A percentile compares a stretch with the other conserved stretches of the same genome.
Conservation (phyloP, 2,797 vertebrate species). For the Acanthornis magna region DNA sequence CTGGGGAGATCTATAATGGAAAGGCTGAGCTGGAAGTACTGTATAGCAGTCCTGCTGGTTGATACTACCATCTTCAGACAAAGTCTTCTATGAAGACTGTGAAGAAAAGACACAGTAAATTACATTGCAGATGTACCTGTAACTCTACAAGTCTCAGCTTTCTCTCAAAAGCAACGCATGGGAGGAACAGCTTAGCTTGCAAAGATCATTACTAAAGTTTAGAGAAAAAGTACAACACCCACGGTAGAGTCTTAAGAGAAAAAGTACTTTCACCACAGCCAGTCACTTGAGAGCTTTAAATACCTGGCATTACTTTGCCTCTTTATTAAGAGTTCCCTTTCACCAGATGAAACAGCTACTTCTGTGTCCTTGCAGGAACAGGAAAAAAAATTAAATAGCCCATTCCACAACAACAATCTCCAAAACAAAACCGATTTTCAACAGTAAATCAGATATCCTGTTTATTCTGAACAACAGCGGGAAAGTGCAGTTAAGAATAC, state of each 20-base stretch:
- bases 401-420: not conserved
- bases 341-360: constrained; percentile 12
- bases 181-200: not conserved
- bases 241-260: not conserved
- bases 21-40: not conserved
- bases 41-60: not conserved
- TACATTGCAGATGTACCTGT: not conserved
- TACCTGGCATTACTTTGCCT: constrained; percentile 12
- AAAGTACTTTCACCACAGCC: not conserved
- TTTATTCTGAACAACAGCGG: not conserved
- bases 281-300: constrained; percentile 42
- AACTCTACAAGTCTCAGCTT: not conserved
- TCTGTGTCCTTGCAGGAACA: not conserved
- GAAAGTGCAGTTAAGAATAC: not conserved
- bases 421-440: not conserved
- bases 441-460: constrained; percentile 4
- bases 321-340: constrained; percentile 21
- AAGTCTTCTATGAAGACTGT: not conserved
- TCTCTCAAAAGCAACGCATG: not conserved
- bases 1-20: constrained; percentile 26
- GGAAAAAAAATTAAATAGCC: not conserved
- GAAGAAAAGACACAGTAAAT: not conserved
- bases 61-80: not conserved
- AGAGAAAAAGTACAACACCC: not conserved
- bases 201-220: not conserved